phyloP scores from a whole-genome alignment of 2,797 vertebrate genomes.

The Sebastes reedi region DNA sequence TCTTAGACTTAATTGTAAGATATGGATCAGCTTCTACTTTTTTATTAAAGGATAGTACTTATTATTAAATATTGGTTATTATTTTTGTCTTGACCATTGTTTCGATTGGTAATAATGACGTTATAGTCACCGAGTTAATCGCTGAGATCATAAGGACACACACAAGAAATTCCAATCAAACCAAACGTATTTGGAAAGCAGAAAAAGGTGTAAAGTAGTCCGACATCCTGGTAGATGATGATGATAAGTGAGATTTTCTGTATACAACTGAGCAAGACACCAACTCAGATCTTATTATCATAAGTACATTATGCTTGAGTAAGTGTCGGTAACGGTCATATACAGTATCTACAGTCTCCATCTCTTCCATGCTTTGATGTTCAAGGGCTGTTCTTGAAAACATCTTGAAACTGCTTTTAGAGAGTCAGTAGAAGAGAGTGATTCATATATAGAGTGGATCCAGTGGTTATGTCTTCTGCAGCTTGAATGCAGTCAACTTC shows the following conservation, averaged over 20 bases:
- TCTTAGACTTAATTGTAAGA: not conserved
- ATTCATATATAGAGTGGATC: constrained; percentile 67
- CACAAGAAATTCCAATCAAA: not conserved
- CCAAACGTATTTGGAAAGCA: not conserved
- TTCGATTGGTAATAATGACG: not conserved
- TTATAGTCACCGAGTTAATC: not conserved
- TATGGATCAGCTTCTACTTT: not conserved
- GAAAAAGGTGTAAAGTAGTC: no score
- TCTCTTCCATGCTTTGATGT: not conserved
- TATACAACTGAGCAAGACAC: no score
- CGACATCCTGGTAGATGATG: no score
- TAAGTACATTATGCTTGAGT: not conserved
- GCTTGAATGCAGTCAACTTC: constrained; percentile 2
- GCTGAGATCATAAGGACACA: not conserved
- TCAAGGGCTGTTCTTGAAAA: not conserved
- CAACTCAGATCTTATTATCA: not conserved
- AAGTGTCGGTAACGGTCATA: not conserved
- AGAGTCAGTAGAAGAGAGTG: constrained; percentile 31
- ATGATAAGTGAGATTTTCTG: no score
- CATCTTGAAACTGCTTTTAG: not conserved
- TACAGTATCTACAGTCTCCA: not conserved
- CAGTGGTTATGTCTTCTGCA: constrained; percentile 67
- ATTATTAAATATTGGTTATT: not conserved
- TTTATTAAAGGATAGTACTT: not conserved
- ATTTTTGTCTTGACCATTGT: not conserved